These are phyloP conservation scores for Pelecanus crispus DNA, from an alignment of 2,113 vertebrate species.

Conservation along the genomic window DNA sequence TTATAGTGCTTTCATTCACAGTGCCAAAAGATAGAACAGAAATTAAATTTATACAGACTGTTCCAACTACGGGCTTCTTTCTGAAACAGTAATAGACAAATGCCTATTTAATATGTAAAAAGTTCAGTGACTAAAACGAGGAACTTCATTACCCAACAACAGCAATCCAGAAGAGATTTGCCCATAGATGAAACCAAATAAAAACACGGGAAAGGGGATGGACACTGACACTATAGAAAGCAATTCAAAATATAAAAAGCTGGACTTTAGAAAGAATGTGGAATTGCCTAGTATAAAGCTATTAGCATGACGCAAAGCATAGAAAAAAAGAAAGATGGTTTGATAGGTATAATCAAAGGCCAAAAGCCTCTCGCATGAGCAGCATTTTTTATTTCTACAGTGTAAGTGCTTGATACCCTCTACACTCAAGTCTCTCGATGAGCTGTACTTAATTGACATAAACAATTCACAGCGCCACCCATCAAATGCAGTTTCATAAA, in stretches of 20 bases:
- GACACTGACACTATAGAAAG: neutral
- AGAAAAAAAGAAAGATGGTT: neutral
- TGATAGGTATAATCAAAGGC: neutral
- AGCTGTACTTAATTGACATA: constrained; percentile 11
- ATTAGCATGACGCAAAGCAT: neutral
- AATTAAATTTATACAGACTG: neutral
- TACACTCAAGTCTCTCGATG: neutral
- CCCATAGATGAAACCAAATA: neutral
- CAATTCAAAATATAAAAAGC: neutral
- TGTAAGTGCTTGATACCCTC: neutral
- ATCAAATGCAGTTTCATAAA: neutral
- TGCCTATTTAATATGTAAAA: neutral
- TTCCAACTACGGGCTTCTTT: neutral
- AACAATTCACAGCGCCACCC: constrained; percentile 10
- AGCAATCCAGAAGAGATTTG: neutral
- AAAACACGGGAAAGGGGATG: neutral
- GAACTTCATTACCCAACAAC: neutral
- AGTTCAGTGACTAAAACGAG: neutral
- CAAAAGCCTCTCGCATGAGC: neutral
- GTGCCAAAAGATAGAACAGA: neutral
- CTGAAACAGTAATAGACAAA: neutral
- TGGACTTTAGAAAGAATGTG: neutral
- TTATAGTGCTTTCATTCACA: neutral
- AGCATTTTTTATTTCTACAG: neutral
- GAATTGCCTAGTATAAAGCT: neutral